These are phyloP conservation scores for Cerastis rubricosa DNA, from an alignment of 2,888 invertebrate genomes.

Conservation along the genomic window DNA sequence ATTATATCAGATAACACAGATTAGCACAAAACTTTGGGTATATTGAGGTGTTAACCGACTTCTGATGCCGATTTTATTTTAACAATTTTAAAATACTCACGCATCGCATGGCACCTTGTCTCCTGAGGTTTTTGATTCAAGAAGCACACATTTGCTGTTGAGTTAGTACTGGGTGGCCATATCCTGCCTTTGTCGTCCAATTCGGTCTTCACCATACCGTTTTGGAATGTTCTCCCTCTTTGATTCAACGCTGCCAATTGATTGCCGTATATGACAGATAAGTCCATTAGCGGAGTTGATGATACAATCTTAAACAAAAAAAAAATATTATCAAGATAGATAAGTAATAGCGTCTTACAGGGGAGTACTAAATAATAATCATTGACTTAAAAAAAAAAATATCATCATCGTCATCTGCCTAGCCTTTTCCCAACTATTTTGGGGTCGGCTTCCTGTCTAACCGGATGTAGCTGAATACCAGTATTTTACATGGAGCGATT, in stretches of 20 bases:
- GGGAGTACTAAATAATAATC: background rate
- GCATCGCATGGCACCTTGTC: slow-evolving; percentile 71
- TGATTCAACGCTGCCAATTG: slow-evolving; percentile 43
- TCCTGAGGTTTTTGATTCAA: slow-evolving; percentile 71
- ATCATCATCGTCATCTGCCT: no score
- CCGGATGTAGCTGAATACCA: no score
- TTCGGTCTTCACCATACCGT: slow-evolving; percentile 74
- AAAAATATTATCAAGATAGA: background rate
- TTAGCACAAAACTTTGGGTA: no score
- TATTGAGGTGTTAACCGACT: no score
- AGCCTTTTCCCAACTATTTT: no score
- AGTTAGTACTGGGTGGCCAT: slow-evolving; percentile 74
- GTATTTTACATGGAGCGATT: no score
- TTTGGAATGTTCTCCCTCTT: slow-evolving; percentile 68
- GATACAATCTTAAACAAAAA: slow-evolving; percentile 70
- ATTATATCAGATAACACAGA: no score
- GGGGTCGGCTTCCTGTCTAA: no score
- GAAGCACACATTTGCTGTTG: slow-evolving; percentile 65
- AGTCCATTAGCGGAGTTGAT: slow-evolving; percentile 71
- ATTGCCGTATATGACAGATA: slow-evolving; percentile 73
- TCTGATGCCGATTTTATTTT: no score
- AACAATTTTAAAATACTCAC: slow-evolving; percentile 61
- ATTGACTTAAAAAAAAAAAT: no score
- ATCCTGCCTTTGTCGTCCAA: slow-evolving; percentile 71
- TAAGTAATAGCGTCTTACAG: background rate